Evolutionary conservation across 2,797 vertebrate species (phyloP).

Genomic region (Morus bassanus): DNA sequence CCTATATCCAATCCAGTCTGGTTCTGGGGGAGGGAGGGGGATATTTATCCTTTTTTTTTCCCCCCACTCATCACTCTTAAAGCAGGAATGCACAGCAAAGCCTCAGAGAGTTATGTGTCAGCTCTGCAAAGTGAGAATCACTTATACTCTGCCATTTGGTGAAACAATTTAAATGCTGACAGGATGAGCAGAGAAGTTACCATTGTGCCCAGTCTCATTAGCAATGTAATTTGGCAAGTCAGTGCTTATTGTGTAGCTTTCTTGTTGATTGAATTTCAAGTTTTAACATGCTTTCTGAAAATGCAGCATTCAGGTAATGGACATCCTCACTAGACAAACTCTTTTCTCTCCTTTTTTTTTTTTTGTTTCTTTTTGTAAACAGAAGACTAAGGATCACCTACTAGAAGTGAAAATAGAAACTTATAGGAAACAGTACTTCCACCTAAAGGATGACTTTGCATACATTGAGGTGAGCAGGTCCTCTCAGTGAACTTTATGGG

Average conservation of each 20-base stretch:
- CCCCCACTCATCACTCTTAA: neutral
- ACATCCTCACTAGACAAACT: neutral
- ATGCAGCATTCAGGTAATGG: neutral
- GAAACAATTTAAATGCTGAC: neutral
- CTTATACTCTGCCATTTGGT: neutral
- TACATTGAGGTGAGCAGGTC: constrained; percentile 81
- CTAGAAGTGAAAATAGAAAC: constrained; percentile 90
- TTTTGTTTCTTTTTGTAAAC: neutral
- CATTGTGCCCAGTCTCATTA: neutral
- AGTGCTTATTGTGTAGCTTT: neutral
- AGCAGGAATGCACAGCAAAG: neutral
- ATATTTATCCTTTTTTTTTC: neutral
- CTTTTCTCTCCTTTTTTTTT: neutral
- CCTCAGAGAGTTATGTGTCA: neutral
- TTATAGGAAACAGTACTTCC: constrained; percentile 87
- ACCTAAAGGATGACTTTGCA: constrained; percentile 88
- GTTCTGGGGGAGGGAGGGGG: neutral
- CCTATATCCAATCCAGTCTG: neutral
- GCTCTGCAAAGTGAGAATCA: neutral
- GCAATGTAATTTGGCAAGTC: neutral
- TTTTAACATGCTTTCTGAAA: constrained; percentile 1
- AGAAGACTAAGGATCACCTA: constrained; percentile 85
- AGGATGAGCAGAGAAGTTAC: neutral
- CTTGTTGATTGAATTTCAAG: neutral
- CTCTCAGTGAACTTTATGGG: neutral